Percentiles rank a stretch among this genome's conserved stretches.
Conservation (phyloP, 2,797 vertebrate genomes). For the Pampus argenteus region DNA sequence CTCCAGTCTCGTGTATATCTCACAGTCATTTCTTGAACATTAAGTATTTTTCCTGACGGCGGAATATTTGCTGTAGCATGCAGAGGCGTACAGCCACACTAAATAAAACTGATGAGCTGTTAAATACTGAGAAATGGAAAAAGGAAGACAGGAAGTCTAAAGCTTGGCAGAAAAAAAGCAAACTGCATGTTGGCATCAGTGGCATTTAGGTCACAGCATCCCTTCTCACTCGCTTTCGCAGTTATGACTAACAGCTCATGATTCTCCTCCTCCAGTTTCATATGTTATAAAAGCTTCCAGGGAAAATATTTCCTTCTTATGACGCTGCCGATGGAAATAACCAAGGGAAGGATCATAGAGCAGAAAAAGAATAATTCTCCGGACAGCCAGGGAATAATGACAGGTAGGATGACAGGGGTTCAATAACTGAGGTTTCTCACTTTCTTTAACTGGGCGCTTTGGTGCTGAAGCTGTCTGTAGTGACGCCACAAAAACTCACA, state of each 20-base stretch:
- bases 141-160: slow-evolving; percentile 51
- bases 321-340: slow-evolving; percentile 48
- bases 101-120: slow-evolving; percentile 64
- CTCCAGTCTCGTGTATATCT: slow-evolving; percentile 28
- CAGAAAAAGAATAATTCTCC: slow-evolving; percentile 30
- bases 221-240: slow-evolving; percentile 45
- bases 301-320: slow-evolving; percentile 60
- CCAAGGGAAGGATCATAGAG: slow-evolving; percentile 29
- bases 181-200: slow-evolving; percentile 58
- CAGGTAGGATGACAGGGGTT: slow-evolving; percentile 25
- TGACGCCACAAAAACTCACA: slow-evolving; percentile 30
- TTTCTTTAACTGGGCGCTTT: slow-evolving; percentile 32
- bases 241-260: slow-evolving; percentile 55
- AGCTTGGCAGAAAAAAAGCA: slow-evolving; percentile 47
- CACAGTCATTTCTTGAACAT: slow-evolving; percentile 50
- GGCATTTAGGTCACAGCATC: slow-evolving; percentile 72
- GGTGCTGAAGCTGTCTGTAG: slow-evolving; percentile 45
- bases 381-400: slow-evolving; percentile 26
- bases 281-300: slow-evolving; percentile 50
- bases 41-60: slow-evolving; percentile 61
- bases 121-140: slow-evolving; percentile 53
- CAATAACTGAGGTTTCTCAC: slow-evolving; percentile 44
- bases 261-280: slow-evolving; percentile 60
- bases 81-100: slow-evolving; percentile 32
- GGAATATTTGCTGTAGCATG: slow-evolving; percentile 37